phyloP scores from a whole-genome alignment of 2,113 vertebrate genomes.

The Macaca nemestrina region DNA sequence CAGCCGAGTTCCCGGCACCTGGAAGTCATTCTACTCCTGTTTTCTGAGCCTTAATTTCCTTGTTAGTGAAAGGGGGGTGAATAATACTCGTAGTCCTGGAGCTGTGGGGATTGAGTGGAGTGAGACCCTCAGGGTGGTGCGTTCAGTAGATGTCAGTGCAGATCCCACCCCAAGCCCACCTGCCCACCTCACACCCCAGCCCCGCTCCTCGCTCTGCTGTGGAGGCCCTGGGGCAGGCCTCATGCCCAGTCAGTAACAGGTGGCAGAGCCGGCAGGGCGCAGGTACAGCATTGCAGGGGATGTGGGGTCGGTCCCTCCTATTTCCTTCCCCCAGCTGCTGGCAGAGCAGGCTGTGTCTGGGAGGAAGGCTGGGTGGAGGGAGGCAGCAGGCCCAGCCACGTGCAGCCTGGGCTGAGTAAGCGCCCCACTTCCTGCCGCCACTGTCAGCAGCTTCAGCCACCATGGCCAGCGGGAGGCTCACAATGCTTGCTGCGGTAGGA shows the following conservation, averaged over 20 bases:
- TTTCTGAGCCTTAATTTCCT: background rate
- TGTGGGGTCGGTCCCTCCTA: background rate
- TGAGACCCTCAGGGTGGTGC: background rate
- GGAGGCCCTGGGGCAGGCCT: background rate
- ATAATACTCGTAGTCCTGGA: background rate
- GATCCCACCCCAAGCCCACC: background rate
- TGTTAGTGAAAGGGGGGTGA: background rate
- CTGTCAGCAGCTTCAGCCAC: conserved; percentile 57
- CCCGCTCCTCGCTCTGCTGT: background rate
- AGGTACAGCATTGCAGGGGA: conserved; percentile 68
- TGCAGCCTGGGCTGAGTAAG: conserved; percentile 84
- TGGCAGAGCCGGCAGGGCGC: conserved; percentile 36
- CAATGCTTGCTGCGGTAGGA: conserved; percentile 33
- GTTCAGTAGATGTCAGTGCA: background rate
- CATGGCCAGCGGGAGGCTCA: background rate
- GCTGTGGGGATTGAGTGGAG: background rate
- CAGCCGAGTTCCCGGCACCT: background rate
- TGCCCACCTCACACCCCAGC: background rate
- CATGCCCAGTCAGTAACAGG: conserved; percentile 44
- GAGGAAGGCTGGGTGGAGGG: conserved; percentile 57
- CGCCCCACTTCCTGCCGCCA: conserved; percentile 73
- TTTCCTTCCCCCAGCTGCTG: conserved; percentile 70
- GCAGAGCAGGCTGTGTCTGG: background rate
- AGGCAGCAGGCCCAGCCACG: conserved; percentile 78
- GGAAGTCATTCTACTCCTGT: background rate